Evolutionary conservation across 2,888 invertebrate species (phyloP).

Genomic region (Belgica antarctica): DNA sequence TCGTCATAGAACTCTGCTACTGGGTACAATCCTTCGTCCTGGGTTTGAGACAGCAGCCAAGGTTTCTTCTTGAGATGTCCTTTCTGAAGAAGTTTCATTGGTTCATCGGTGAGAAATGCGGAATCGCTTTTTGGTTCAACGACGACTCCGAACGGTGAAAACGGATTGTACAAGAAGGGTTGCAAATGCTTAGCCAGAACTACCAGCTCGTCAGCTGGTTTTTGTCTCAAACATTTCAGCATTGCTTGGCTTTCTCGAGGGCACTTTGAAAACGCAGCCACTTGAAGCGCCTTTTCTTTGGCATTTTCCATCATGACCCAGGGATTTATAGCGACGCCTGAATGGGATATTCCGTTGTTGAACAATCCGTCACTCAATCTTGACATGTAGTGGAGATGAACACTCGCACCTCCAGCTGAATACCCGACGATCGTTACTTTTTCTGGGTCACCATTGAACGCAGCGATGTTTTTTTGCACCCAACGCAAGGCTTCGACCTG

Average conservation of each 20-base stretch:
- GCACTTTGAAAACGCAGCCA: constrained; percentile 65
- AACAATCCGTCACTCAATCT: constrained; percentile 63
- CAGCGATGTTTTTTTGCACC: constrained; percentile 66
- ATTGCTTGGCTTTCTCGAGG: constrained; percentile 58
- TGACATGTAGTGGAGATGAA: constrained; percentile 69
- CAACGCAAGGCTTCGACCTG: constrained; percentile 69
- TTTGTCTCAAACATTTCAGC: constrained; percentile 63
- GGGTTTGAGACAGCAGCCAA: constrained; percentile 66
- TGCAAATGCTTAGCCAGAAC: constrained; percentile 52
- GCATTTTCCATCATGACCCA: constrained; percentile 62
- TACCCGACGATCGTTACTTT: constrained; percentile 67
- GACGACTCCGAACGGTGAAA: constrained; percentile 71
- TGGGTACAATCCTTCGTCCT: constrained; percentile 73
- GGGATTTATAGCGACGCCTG: constrained; percentile 66
- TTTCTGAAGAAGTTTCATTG: constrained; percentile 61
- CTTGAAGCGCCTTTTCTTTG: constrained; percentile 60
- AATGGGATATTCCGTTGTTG: constrained; percentile 65
- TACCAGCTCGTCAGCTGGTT: constrained; percentile 63
- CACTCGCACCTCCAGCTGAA: constrained; percentile 73
- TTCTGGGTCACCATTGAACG: constrained; percentile 70
- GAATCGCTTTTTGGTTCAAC: constrained; percentile 59
- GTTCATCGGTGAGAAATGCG: constrained; percentile 67
- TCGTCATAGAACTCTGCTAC: constrained; percentile 57
- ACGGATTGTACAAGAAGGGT: constrained; percentile 64
- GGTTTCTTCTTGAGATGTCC: constrained; percentile 66